phyloP scores from a whole-genome alignment of 2,888 invertebrate genomes.

The Eutolmus rufibarbis region DNA sequence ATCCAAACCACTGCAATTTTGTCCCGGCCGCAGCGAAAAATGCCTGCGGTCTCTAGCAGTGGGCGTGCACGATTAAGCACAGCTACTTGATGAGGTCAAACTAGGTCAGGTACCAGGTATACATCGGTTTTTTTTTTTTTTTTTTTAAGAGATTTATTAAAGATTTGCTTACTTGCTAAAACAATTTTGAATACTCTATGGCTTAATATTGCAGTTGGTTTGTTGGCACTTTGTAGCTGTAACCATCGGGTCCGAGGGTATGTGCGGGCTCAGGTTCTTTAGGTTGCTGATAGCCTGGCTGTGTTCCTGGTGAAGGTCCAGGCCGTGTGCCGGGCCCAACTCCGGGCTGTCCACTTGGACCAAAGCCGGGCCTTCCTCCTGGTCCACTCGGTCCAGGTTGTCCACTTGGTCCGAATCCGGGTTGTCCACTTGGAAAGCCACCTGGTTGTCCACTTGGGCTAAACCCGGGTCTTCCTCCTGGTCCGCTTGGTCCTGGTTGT shows the following conservation, averaged over 20 bases:
- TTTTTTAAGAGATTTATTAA: not conserved
- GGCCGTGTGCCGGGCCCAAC: not conserved
- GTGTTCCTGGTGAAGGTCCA: not conserved
- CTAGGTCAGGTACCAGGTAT: not conserved
- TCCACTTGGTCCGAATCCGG: not conserved
- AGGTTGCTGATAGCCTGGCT: not conserved
- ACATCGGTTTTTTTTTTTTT: not conserved
- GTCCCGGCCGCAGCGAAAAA: not conserved
- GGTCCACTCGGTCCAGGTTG: not conserved
- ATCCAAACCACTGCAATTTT: not conserved
- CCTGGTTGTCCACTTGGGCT: not conserved
- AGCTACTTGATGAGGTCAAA: not conserved
- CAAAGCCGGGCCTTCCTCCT: not conserved
- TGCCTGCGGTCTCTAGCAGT: not conserved
- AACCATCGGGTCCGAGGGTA: slow-evolving; percentile 57
- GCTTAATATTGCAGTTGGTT: slow-evolving; percentile 55
- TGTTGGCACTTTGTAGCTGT: slow-evolving; percentile 60
- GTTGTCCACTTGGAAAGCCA: not conserved
- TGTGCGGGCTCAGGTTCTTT: slow-evolving; percentile 44
- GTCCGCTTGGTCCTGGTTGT: not conserved
- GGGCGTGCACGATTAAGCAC: not conserved
- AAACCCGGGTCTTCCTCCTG: not conserved
- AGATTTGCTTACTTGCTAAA: not conserved
- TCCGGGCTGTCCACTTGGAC: not conserved
- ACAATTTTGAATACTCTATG: not conserved